Evolutionary conservation across 92 coral and sea anemone genomes (phyloP), one percentile per base, ranked within the genome.

Genomic region (Metridium senile): DNA sequence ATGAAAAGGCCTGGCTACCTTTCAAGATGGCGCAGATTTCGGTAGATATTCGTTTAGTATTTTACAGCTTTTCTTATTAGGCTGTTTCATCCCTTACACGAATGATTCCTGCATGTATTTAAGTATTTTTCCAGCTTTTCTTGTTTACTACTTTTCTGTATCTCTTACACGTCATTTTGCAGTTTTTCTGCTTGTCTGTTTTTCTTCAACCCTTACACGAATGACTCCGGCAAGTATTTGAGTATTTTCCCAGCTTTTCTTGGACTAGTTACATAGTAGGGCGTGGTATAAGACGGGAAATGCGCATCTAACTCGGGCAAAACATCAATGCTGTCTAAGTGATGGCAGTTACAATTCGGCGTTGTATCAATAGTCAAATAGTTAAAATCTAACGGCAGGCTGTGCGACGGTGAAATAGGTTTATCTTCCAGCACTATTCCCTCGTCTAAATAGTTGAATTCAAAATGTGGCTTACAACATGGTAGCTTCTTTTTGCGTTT

Each of bases 401-500:
- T 81, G 21, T 49, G 56, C 9, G 71, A 21, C 26, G 62, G 78
- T 7, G 97, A 87, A 58, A 94, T 74, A 16, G 98, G 97, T 39
- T 94, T 94, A 18, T 87, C 94, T 35, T 94, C 98, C 33, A 94
- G 45, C 57, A 94, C 69, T 33, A 94, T 90, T 32, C 97, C 97
- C 62, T 94, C 98, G 43, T 92, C 97, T 51, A 82, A 83, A 72
- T 93, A 93, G 72, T 93, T 79, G 63, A 89, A 92, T 26, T 86
- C 86, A 71, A 85, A 85, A 77, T 95, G 99, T 16, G 82, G 81
- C 62, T 87, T 84, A 13, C 93, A 54, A 74, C 99, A 92, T 0
- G 99, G 99, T 73, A 95, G 84, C 72, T 95, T 95, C 90, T 89
- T 95, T 68, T 95, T 95, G 59, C 97, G 78, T 66, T 79, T 90